phyloP scores from a whole-genome alignment of 2,888 invertebrate genomes.

The Lycaena phlaeas region DNA sequence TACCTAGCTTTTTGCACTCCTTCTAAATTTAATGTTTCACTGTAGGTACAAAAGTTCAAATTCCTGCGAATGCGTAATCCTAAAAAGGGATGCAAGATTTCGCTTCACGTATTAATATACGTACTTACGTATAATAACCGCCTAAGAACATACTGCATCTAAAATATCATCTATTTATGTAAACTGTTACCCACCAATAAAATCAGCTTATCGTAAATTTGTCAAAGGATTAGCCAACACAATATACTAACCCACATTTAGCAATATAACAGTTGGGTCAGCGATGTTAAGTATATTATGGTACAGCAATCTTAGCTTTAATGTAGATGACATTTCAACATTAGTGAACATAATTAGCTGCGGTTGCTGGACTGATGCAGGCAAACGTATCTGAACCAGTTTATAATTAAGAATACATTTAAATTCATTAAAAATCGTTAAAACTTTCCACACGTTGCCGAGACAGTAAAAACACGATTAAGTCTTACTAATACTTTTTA shows the following conservation, averaged over 20 bases:
- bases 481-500: background rate
- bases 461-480: constrained; percentile 20
- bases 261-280: background rate
- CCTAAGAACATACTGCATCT: too few species aligned
- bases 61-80: too few species aligned
- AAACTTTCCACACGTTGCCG: constrained; percentile 47
- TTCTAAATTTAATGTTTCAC: too few species aligned
- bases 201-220: background rate
- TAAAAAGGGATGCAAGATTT: too few species aligned
- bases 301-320: background rate
- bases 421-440: constrained; percentile 66
- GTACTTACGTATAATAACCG: too few species aligned
- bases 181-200: background rate
- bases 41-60: too few species aligned
- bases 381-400: constrained; percentile 62
- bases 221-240: background rate
- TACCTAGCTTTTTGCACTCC: too few species aligned
- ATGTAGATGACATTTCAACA: constrained; percentile 13
- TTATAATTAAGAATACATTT: constrained; percentile 66
- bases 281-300: background rate
- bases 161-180: background rate
- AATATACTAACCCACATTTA: background rate
- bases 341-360: constrained; percentile 18
- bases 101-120: too few species aligned
- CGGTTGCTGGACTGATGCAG: constrained; percentile 30